Evolutionary conservation across 2,888 invertebrate genomes (phyloP).

Genomic region (Eristalis pertinax): DNA sequence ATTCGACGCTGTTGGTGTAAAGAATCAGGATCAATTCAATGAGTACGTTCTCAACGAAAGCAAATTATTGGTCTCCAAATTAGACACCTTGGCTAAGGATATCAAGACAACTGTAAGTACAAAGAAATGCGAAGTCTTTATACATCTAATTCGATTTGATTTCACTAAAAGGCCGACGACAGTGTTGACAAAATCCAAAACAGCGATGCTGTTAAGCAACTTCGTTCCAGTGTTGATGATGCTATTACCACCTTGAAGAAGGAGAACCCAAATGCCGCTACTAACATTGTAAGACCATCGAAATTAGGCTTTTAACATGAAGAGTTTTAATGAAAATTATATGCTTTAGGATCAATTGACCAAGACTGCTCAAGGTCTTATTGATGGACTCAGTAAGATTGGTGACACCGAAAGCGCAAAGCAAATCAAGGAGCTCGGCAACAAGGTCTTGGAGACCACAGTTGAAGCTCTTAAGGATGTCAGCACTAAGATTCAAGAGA

Average conservation of each 20-base stretch:
- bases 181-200: conserved; percentile 44
- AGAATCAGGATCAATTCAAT: conserved; percentile 54
- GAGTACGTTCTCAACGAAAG: conserved; percentile 26
- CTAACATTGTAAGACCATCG: conserved; percentile 41
- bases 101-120: conserved; percentile 53
- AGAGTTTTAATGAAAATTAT: not conserved
- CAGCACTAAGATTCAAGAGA: conserved; percentile 59
- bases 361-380: conserved; percentile 41
- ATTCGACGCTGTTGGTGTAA: conserved; percentile 44
- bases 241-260: conserved; percentile 45
- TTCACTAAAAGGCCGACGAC: conserved; percentile 37
- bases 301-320: not conserved
- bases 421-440: conserved; percentile 58
- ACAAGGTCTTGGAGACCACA: conserved; percentile 53
- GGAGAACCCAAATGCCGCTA: conserved; percentile 53
- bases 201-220: conserved; percentile 55
- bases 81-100: conserved; percentile 30
- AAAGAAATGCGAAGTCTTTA: not conserved
- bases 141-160: not conserved
- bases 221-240: conserved; percentile 46
- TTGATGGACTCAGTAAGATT: conserved; percentile 50
- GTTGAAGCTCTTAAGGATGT: conserved; percentile 57
- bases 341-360: conserved; percentile 49
- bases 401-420: conserved; percentile 53
- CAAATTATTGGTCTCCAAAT: conserved; percentile 25